Conservation (phyloP, 1,140 invertebrate species). For the Trissolcus basalis region DNA sequence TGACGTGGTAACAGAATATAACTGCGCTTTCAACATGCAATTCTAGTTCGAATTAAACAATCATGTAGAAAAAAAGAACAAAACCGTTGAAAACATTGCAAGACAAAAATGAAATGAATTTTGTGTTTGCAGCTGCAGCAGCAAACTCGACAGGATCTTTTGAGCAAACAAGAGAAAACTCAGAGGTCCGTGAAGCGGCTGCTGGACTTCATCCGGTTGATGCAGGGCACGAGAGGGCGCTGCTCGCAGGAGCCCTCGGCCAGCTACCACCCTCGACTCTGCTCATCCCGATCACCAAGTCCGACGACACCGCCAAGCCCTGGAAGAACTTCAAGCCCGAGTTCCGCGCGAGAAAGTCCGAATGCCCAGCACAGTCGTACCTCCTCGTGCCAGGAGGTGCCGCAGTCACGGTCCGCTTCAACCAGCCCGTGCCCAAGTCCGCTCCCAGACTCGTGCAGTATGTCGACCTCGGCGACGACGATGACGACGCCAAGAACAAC, state of each 20-base stretch:
- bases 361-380: constrained; percentile 61
- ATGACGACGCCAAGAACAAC: constrained; percentile 21
- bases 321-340: constrained; percentile 56
- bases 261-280: constrained; percentile 71
- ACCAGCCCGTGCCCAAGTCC: constrained; percentile 17
- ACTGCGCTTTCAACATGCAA: too few species aligned
- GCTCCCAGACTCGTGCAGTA: constrained; percentile 21
- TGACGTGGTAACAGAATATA: too few species aligned
- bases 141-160: constrained; percentile 68
- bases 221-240: constrained; percentile 60
- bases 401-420: constrained; percentile 29
- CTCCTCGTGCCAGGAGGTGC: constrained; percentile 66
- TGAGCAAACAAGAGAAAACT: constrained; percentile 72
- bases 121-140: constrained; percentile 66
- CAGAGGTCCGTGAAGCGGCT: constrained; percentile 73
- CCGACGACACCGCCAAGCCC: constrained; percentile 27
- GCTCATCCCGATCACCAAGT: constrained; percentile 69
- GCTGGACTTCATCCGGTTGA: constrained; percentile 72
- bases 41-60: too few species aligned
- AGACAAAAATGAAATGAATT: not conserved
- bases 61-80: not conserved
- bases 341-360: constrained; percentile 28
- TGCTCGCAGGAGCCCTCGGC: constrained; percentile 63
- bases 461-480: constrained; percentile 45
- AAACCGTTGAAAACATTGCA: not conserved